These are phyloP conservation scores for Parambassis ranga DNA, from an alignment of 2,797 vertebrate species.

Conservation along the genomic window DNA sequence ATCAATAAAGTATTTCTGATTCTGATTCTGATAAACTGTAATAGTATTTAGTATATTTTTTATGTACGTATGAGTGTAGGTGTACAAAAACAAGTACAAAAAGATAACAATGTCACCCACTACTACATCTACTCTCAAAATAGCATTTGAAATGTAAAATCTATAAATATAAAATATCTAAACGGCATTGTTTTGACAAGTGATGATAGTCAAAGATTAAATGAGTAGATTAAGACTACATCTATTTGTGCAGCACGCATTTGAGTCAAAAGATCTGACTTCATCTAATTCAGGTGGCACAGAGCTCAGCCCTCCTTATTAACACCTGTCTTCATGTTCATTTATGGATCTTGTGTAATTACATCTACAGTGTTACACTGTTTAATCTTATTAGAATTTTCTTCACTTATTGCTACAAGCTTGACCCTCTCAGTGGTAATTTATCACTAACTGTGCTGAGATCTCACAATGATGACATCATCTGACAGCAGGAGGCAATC, in stretches of 20 bases:
- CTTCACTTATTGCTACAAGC: slow-evolving; percentile 17
- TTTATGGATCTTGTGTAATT: slow-evolving; percentile 17
- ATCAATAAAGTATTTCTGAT: too few species aligned
- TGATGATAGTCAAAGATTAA: background rate
- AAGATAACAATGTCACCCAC: too few species aligned
- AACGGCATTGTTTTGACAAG: too few species aligned
- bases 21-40: too few species aligned
- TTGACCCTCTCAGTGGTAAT: slow-evolving; percentile 40
- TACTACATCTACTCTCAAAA: too few species aligned
- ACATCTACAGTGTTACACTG: slow-evolving; percentile 6
- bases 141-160: too few species aligned
- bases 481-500: slow-evolving; percentile 33
- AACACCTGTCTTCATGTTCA: background rate
- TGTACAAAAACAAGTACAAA: too few species aligned
- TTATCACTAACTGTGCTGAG: slow-evolving; percentile 38
- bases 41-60: too few species aligned
- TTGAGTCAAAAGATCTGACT: too few species aligned
- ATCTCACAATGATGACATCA: slow-evolving; percentile 57
- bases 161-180: too few species aligned
- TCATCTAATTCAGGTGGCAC: background rate
- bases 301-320: background rate
- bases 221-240: background rate
- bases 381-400: slow-evolving; percentile 35
- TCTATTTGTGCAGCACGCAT: background rate
- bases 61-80: too few species aligned